A percentile compares a stretch with the other conserved stretches of the same genome.
Conservation (phyloP, 64 coral and sea anemone genomes). For the Montipora sp. region DNA sequence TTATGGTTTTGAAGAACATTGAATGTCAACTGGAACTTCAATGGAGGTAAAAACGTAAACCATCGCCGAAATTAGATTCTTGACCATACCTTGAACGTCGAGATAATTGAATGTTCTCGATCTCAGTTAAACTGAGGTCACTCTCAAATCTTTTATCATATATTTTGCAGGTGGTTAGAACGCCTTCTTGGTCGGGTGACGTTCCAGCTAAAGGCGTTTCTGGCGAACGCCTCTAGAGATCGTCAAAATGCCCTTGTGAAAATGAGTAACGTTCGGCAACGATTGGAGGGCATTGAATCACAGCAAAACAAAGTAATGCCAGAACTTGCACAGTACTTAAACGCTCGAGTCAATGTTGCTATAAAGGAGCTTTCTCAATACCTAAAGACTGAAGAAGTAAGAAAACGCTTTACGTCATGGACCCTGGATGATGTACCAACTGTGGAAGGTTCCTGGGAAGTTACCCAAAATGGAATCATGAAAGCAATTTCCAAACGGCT, state of each 20-base stretch:
- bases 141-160: too few species aligned
- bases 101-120: not conserved
- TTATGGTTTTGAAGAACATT: not conserved
- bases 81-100: not conserved
- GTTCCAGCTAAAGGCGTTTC: not conserved
- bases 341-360: fast-evolving
- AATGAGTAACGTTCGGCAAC: not conserved
- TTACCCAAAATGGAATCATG: not conserved
- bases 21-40: not conserved
- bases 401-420: not conserved
- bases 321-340: not conserved
- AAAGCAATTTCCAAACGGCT: not conserved
- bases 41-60: not conserved
- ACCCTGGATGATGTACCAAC: conserved; percentile 22
- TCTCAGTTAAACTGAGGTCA: too few species aligned
- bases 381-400: conserved; percentile 9
- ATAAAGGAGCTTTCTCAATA: not conserved
- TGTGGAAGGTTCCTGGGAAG: not conserved
- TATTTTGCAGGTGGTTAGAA: not conserved
- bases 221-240: not conserved
- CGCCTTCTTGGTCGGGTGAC: not conserved
- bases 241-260: not conserved
- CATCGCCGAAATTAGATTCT: too few species aligned
- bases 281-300: not conserved
- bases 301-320: not conserved